Conservation (phyloP, 2,797 vertebrate species). For the Coracias cyanogaster region DNA sequence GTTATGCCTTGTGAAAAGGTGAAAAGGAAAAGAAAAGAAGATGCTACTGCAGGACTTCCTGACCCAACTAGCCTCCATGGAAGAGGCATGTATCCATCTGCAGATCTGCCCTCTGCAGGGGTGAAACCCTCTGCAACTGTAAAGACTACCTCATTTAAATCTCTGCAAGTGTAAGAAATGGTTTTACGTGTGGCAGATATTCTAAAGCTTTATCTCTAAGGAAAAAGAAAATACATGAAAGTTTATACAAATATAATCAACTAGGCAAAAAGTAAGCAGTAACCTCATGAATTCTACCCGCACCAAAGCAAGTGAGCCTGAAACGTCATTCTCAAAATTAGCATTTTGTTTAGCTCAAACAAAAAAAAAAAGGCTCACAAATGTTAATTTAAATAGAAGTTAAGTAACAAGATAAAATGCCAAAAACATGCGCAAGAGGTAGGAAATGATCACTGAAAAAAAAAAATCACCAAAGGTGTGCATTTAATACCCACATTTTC, state of each 20-base stretch:
- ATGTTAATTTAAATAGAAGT: neutral
- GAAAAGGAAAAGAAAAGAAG: neutral
- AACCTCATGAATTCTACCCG: neutral
- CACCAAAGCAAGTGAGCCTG: neutral
- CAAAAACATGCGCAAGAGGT: neutral
- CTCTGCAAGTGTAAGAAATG: neutral
- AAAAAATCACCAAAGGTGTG: neutral
- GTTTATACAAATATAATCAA: neutral
- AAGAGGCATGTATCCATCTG: accelerated
- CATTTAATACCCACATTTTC: neutral
- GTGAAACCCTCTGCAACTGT: neutral
- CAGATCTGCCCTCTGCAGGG: neutral
- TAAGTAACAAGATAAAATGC: neutral
- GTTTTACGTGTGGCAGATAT: neutral
- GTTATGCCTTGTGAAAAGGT: neutral
- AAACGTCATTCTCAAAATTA: neutral
- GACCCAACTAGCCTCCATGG: accelerated
- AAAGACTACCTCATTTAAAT: neutral
- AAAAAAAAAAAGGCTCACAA: neutral
- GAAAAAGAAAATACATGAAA: neutral
- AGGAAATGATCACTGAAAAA: neutral
- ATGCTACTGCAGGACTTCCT: neutral
- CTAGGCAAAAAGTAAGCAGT: neutral
- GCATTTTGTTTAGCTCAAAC: neutral
- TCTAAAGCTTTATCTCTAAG: neutral